A percentile compares a stretch with the other conserved stretches of the same genome.
Evolutionary conservation across 2,113 vertebrate genomes (phyloP).

Genomic region (Casuarius casuarius): DNA sequence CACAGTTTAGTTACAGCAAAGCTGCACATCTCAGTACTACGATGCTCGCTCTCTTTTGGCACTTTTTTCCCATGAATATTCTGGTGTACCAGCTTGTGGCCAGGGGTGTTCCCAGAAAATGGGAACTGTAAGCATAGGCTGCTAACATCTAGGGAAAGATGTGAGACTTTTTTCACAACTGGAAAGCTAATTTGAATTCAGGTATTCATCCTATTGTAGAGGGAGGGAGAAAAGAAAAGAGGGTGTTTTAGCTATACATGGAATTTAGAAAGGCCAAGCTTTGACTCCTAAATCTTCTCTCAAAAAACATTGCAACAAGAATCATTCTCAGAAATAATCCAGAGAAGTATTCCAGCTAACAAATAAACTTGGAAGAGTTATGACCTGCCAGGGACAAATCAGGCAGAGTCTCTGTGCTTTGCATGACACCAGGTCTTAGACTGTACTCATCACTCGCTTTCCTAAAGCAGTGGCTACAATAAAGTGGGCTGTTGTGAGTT

Average conservation of each 20-base stretch:
- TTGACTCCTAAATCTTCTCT: not conserved
- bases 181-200: not conserved
- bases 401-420: not conserved
- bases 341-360: not conserved
- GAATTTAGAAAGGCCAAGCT: not conserved
- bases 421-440: not conserved
- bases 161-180: not conserved
- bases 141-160: not conserved
- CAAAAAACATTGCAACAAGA: not conserved
- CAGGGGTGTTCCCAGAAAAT: accelerated
- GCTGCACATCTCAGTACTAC: accelerated
- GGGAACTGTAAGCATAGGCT: not conserved
- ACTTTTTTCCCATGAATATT: not conserved
- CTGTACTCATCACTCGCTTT: not conserved
- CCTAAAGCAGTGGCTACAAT: not conserved
- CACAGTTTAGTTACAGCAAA: not conserved
- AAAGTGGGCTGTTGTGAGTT: not conserved
- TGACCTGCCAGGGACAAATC: not conserved
- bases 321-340: not conserved
- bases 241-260: not conserved
- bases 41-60: not conserved
- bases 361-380: not conserved
- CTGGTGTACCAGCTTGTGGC: not conserved
- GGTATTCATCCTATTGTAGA: not conserved
- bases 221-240: not conserved